Evolutionary conservation across 2,113 vertebrate species (phyloP).

Genomic region (Rhegmatorhina hoffmannsi): DNA sequence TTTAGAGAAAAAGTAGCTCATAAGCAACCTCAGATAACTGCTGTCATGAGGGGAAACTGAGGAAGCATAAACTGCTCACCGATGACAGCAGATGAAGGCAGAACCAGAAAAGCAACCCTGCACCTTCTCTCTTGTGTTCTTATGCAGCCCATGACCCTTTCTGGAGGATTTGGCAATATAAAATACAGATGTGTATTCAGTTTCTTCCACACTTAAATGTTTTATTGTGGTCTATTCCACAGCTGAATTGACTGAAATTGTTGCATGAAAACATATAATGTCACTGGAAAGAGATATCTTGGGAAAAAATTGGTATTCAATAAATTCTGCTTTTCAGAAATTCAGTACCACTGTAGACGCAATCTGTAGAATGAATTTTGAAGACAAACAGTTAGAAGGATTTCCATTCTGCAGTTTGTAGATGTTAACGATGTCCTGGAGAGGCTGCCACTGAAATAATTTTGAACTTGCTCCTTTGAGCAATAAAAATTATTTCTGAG

Average conservation of each 20-base stretch:
- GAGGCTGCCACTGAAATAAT: background rate
- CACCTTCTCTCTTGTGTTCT: background rate
- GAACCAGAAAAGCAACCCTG: background rate
- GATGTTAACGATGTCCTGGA: background rate
- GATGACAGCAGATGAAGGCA: background rate
- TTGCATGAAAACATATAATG: background rate
- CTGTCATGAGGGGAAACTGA: background rate
- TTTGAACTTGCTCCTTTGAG: background rate
- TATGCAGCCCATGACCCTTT: background rate
- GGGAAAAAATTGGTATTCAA: background rate
- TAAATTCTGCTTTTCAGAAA: background rate
- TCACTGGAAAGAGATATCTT: background rate
- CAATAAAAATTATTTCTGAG: constrained; percentile 2
- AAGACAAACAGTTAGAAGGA: background rate
- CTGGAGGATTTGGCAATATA: background rate
- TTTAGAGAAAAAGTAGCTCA: background rate
- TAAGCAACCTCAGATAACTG: background rate
- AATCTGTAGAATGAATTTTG: background rate
- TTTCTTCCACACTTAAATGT: background rate
- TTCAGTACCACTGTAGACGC: background rate
- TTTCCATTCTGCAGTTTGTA: background rate
- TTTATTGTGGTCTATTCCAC: background rate
- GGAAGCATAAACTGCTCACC: background rate
- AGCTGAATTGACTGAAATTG: background rate
- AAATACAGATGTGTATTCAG: background rate